Conservation (phyloP, 2,113 vertebrate species). For the Toxostoma redivivum region DNA sequence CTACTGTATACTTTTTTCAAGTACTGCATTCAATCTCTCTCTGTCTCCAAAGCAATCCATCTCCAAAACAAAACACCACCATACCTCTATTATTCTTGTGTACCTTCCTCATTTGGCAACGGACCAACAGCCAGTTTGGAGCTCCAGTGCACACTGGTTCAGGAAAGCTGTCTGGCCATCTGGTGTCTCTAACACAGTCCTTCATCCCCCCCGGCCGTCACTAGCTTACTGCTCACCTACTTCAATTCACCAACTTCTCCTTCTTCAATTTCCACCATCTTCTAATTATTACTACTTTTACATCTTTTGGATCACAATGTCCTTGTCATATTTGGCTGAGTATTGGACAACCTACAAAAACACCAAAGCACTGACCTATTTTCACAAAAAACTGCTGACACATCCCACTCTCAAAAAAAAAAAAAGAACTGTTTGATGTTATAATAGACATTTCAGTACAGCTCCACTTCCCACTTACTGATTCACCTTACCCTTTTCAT, state of each 20-base stretch:
- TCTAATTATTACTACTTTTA: background rate
- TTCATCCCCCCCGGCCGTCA: background rate
- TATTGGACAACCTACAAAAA: background rate
- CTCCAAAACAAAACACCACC: background rate
- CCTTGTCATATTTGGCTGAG: background rate
- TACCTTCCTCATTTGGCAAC: background rate
- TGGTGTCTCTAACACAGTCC: background rate
- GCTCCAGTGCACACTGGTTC: no score
- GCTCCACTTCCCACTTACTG: background rate
- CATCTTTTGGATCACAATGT: background rate
- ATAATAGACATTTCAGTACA: background rate
- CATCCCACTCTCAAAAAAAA: background rate
- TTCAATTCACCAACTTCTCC: background rate
- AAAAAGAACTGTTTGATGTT: background rate
- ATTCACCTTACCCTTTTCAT: conserved; percentile 87
- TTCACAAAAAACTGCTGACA: background rate
- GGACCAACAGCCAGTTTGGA: background rate
- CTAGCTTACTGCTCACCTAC: background rate
- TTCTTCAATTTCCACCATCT: background rate
- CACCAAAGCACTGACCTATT: background rate
- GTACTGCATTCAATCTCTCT: background rate
- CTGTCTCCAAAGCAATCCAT: background rate
- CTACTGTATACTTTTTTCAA: background rate
- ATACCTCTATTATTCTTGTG: background rate
- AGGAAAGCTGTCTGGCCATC: background rate